Evolutionary conservation across 2,113 vertebrate species (phyloP), one percentile per base, ranked within the genome.

Genomic region (Micromys minutus): DNA sequence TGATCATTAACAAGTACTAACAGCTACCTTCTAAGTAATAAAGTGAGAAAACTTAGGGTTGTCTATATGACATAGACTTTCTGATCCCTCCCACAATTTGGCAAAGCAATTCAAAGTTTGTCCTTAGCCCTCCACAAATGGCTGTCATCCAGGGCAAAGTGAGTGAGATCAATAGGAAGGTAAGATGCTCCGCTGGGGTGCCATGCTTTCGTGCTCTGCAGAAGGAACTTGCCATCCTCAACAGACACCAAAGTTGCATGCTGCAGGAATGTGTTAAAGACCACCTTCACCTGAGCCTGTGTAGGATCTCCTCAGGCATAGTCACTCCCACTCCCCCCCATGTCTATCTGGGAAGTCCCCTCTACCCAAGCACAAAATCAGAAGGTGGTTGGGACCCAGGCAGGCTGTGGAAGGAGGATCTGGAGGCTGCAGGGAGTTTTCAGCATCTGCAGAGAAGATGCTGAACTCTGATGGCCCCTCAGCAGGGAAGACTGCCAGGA

Each of bases 351-450:
- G 26, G 65, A 59, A 85, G 77, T 45, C 55, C 34, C 79, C 84
- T 91, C 7, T 9, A 29, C 10, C 13, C 45, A 79, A 12, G 4
- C 75, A 34, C 34, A 36, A 45, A 74, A 26, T 47, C 52, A 26
- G 15, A 36, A 11, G 0, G 15, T 17, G 55, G 7, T 0, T 0
- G 4, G 4, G 13, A 2, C 7, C 29, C 52, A 61, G 55, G 81
- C 50, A 55, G 75, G 50, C 16, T 16, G 10, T 19, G 10, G 19
- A 24, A 29, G 55, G 21, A 77, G 31, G 16, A 4, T 10, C 6
- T 34, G 9, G 17, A 10, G 36, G 17, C 19, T 59, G 1, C 3
- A 59, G 76, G 45, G 74, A 39, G 21, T 11, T 59, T 72, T 59
- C 19, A 71, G 45, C 45, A 57, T 9, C 34, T 61, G 16, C 29